Base-by-base conservation (phyloP, 2,888 invertebrate species). In the Hermodice carunculata region DNA sequence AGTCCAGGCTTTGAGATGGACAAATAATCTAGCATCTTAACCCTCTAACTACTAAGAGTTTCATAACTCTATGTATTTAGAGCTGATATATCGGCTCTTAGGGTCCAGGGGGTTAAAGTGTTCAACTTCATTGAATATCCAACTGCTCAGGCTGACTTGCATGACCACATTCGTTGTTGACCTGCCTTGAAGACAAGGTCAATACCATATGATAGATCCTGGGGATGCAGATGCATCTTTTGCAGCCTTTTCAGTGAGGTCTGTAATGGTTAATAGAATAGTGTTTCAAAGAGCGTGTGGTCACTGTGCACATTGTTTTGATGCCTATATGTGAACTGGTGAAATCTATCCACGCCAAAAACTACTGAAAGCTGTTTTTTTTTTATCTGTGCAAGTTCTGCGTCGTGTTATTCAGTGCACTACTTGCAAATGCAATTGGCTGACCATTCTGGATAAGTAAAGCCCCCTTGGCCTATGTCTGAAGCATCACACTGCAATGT, bases 331-430 rank as follows among this genome's bases (percentile, higher is more conserved):
- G 86, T 44, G 65, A 79, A 86, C n/a, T 79, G 73, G 46, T 82
- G 80, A 71, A 85, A 86, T 67, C 81, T 80, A 29, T 76, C 71
- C 0, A 85, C 74, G 0, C 80, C 84, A 61, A 19, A 86, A 75
- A n/a, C n/a, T 5, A 87, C 59, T 8, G 79, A 71, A 28, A 81
- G 68, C 40, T 82, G 78, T 73, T 80, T 83, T 63, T 81, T 80
- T 43, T 84, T 81, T 14, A 84, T 66, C 61, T 81, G 80, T 22
- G 78, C 78, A 65, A 83, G 5, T 74, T 69, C 40, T 66, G 63
- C 75, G 81, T 77, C 74, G 74, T 83, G 86, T 76, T 80, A 77
- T 68, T 71, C 64, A 86, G 83, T 63, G 85, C 82, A 3, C 77
- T 75, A 54, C 79, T 84, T 0, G 82, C 85, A 64, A 81, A 85